These are phyloP conservation scores for Elephas maximus DNA, from an alignment of 2,113 vertebrate genomes.

Conservation along the genomic window DNA sequence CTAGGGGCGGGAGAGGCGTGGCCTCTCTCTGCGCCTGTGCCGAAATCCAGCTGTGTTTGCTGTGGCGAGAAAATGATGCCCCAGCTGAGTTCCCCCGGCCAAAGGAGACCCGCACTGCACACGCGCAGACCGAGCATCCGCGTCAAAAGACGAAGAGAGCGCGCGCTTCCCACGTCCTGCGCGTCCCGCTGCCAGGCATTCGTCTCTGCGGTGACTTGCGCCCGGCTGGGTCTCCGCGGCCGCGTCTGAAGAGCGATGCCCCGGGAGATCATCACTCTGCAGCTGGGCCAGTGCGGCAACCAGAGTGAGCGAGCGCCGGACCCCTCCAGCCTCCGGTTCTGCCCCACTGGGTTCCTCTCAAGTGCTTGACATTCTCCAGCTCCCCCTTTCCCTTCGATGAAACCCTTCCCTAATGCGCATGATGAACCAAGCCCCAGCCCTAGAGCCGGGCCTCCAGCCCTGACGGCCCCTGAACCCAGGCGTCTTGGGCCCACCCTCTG, in stretches of 20 bases:
- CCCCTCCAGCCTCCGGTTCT: constrained; percentile 27
- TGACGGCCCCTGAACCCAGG: not conserved
- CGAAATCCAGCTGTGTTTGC: constrained; percentile 54
- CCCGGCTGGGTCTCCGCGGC: constrained; percentile 39
- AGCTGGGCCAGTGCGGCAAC: constrained; percentile 97
- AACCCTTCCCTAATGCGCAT: constrained; percentile 28
- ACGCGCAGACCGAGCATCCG: constrained; percentile 69
- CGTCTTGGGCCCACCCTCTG: constrained; percentile 20
- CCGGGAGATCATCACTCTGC: constrained; percentile 97
- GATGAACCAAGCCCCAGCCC: not conserved
- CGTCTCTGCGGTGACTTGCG: not conserved
- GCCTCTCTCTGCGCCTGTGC: constrained; percentile 66
- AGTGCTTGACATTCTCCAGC: constrained; percentile 49
- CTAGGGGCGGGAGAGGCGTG: not conserved
- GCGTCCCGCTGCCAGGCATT: constrained; percentile 19
- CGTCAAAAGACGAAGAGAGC: constrained; percentile 22
- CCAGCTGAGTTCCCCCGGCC: constrained; percentile 6
- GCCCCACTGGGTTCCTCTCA: not conserved
- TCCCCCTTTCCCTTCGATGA: constrained; percentile 31
- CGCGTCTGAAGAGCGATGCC: constrained; percentile 90
- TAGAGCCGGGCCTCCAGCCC: not conserved
- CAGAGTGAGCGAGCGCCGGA: constrained; percentile 91
- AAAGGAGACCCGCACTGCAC: constrained; percentile 65
- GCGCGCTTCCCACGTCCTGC: constrained; percentile 51
- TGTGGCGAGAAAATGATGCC: constrained; percentile 44